phyloP scores from a whole-genome alignment of 1,140 invertebrate species.

The Caenorhabditis latens region DNA sequence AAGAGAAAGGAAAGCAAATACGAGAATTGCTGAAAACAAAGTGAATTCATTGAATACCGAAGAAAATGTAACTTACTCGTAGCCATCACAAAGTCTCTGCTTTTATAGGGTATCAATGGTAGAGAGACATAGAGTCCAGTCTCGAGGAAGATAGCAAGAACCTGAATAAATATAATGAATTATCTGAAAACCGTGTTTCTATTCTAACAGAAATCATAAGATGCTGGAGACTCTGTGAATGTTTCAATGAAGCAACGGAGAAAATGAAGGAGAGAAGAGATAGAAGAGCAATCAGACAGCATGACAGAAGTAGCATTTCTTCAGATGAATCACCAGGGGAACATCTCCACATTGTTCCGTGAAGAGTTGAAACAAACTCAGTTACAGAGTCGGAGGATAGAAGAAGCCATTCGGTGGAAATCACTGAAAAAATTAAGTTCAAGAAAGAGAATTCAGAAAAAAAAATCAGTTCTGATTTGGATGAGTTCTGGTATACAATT shows the following conservation, averaged over 20 bases:
- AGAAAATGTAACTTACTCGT: slow-evolving; percentile 30
- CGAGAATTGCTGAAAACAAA: slow-evolving; percentile 1
- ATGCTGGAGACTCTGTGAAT: slow-evolving; percentile 64
- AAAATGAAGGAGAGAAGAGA: slow-evolving; percentile 63
- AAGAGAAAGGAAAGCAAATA: slow-evolving; percentile 18
- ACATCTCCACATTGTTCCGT: slow-evolving; percentile 64
- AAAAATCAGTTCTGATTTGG: too few species aligned
- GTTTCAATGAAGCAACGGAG: slow-evolving; percentile 59
- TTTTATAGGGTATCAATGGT: slow-evolving; percentile 60
- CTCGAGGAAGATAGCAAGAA: slow-evolving; percentile 24
- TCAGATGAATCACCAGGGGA: slow-evolving; percentile 63
- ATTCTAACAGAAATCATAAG: slow-evolving; percentile 58
- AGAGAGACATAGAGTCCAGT: slow-evolving; percentile 62
- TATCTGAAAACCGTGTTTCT: neutral
- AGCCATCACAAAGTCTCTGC: slow-evolving; percentile 61
- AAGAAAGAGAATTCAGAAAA: neutral
- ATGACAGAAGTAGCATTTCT: slow-evolving; percentile 60
- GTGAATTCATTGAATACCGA: neutral
- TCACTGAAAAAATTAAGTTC: slow-evolving; percentile 7
- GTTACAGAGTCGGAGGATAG: slow-evolving; percentile 62
- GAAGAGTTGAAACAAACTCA: slow-evolving; percentile 58
- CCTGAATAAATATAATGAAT: slow-evolving; percentile 5
- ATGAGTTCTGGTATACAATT: too few species aligned
- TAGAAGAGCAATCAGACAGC: slow-evolving; percentile 56
- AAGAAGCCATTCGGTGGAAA: slow-evolving; percentile 63